Evolutionary conservation across 2,113 vertebrate genomes (phyloP).

Genomic region (Otus sunia): DNA sequence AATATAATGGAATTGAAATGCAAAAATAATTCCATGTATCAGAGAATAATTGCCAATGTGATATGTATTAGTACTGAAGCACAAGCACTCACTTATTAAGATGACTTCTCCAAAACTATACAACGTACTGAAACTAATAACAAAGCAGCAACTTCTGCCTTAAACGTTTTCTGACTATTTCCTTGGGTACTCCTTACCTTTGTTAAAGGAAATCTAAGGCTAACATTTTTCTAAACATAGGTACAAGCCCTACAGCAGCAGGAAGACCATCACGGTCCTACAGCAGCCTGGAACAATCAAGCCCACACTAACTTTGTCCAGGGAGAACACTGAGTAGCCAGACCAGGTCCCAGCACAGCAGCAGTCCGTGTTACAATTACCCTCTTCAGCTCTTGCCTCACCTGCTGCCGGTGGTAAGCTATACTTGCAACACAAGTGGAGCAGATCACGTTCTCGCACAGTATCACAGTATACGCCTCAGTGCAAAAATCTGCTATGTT

Average conservation of each 20-base stretch:
- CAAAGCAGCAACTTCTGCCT: not conserved
- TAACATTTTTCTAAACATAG: not conserved
- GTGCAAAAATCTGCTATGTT: not conserved
- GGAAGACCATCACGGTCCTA: not conserved
- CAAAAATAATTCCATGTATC: not conserved
- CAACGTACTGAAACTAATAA: not conserved
- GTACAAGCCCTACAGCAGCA: not conserved
- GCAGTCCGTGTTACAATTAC: fast-evolving
- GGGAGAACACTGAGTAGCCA: fast-evolving
- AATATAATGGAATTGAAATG: not conserved
- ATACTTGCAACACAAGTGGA: not conserved
- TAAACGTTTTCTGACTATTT: not conserved
- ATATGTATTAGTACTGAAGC: not conserved
- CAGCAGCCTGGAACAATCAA: not conserved
- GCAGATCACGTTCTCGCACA: not conserved
- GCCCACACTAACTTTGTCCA: not conserved
- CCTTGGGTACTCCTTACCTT: not conserved
- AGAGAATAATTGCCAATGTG: not conserved
- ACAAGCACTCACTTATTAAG: not conserved
- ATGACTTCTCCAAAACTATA: not conserved
- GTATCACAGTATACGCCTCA: not conserved
- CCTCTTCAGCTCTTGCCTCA: not conserved
- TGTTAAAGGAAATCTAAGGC: not conserved
- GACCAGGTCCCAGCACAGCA: not conserved
- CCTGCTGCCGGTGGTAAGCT: not conserved